These are phyloP conservation scores for Nycticryphes semicollaris DNA, from an alignment of 2,113 vertebrate genomes.

Conservation along the genomic window DNA sequence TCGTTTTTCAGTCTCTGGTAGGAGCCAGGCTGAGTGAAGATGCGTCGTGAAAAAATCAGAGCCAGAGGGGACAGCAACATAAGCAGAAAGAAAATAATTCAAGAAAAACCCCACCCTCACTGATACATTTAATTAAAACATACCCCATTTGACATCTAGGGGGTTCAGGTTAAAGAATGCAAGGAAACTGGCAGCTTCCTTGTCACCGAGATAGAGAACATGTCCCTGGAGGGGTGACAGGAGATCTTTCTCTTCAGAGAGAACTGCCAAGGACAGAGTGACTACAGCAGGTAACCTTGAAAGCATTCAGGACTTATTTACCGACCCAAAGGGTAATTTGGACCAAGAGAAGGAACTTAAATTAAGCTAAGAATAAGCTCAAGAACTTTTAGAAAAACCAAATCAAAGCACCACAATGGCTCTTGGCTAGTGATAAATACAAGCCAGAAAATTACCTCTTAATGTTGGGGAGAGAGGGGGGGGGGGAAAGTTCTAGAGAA, in stretches of 20 bases:
- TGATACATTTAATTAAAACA: background rate
- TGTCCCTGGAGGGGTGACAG: background rate
- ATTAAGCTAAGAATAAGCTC: background rate
- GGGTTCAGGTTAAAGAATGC: background rate
- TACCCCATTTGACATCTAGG: background rate
- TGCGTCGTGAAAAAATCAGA: background rate
- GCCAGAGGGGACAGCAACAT: background rate
- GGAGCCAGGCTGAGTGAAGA: background rate
- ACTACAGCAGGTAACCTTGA: background rate
- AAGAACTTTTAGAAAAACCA: background rate
- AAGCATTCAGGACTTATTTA: background rate
- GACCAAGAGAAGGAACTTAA: background rate
- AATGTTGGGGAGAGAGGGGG: background rate
- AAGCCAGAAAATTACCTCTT: background rate
- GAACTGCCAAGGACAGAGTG: background rate
- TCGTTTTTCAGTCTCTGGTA: background rate
- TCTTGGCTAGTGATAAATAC: background rate
- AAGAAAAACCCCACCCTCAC: background rate
- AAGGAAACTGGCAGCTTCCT: background rate
- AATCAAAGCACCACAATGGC: background rate
- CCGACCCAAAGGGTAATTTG: background rate
- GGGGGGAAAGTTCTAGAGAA: too few species aligned
- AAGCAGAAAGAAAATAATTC: background rate
- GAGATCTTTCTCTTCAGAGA: background rate
- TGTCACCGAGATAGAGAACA: accelerated